A percentile compares a stretch with the other conserved stretches of the same genome.
Conservation (phyloP, 2,888 invertebrate species). For the Xylophagus ater region DNA sequence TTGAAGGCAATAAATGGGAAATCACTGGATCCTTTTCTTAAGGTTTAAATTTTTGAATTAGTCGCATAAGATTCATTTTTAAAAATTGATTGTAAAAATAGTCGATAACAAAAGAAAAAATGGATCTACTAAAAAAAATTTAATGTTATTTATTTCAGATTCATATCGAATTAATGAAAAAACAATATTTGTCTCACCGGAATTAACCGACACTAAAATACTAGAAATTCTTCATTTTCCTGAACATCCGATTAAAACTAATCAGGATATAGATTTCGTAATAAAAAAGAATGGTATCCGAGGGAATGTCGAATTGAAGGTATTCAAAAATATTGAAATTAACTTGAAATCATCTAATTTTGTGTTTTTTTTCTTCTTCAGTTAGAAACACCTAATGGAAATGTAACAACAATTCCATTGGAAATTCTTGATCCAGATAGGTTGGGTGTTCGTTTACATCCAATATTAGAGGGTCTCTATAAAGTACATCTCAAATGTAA, state of each 20-base stretch:
- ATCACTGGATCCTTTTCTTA: neutral
- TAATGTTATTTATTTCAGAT: slow-evolving; percentile 20
- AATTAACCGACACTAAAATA: slow-evolving; percentile 31
- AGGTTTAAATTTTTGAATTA: neutral
- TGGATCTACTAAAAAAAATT: neutral
- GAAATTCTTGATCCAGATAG: slow-evolving; percentile 32
- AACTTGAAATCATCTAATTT: neutral
- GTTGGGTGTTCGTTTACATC: slow-evolving; percentile 25
- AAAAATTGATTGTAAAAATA: neutral
- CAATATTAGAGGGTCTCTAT: slow-evolving; percentile 29
- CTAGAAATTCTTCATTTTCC: slow-evolving; percentile 34
- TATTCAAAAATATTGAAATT: slow-evolving; percentile 10
- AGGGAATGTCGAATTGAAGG: slow-evolving; percentile 35
- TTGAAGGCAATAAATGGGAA: neutral
- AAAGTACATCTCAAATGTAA: slow-evolving; percentile 35
- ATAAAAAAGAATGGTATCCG: slow-evolving; percentile 34
- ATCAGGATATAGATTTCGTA: slow-evolving; percentile 27
- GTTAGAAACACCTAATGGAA: slow-evolving; percentile 30
- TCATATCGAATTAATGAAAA: slow-evolving; percentile 28
- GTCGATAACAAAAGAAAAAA: neutral
- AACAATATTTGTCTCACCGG: slow-evolving; percentile 26
- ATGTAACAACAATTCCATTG: slow-evolving; percentile 20
- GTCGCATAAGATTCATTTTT: neutral
- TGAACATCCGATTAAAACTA: slow-evolving; percentile 28
- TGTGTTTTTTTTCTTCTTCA: slow-evolving; percentile 9